phyloP scores from a whole-genome alignment of 2,888 invertebrate genomes.

The Ennomos erosarius region DNA sequence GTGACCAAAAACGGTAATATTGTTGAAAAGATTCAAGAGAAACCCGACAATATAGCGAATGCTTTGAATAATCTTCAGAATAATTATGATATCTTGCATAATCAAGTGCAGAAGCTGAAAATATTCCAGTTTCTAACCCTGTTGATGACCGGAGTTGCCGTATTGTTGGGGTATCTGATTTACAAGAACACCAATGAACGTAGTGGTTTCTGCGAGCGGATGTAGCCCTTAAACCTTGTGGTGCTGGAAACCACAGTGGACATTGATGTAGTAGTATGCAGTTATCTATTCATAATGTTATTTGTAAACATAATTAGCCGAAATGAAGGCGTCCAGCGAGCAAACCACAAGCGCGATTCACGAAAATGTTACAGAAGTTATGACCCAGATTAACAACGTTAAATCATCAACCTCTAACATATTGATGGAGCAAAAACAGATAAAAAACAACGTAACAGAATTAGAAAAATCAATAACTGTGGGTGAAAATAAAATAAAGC shows the following conservation, averaged over 20 bases:
- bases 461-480: too few species aligned
- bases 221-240: slow-evolving; percentile 71
- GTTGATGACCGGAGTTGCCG: slow-evolving; percentile 59
- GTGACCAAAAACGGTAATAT: slow-evolving; percentile 64
- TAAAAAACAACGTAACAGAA: too few species aligned
- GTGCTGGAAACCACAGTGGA: slow-evolving; percentile 62
- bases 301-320: slow-evolving; percentile 53
- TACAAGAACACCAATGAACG: slow-evolving; percentile 61
- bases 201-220: slow-evolving; percentile 65
- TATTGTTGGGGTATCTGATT: slow-evolving; percentile 63
- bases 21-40: slow-evolving; percentile 82
- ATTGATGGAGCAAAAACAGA: too few species aligned
- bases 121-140: slow-evolving; percentile 66
- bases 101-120: slow-evolving; percentile 64
- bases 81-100: slow-evolving; percentile 63
- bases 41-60: slow-evolving; percentile 90
- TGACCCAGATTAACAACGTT: too few species aligned
- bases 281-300: slow-evolving; percentile 48
- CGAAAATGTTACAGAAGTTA: too few species aligned
- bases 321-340: too few species aligned
- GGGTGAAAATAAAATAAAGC: too few species aligned
- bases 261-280: slow-evolving; percentile 43
- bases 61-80: slow-evolving; percentile 81
- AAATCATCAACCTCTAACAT: too few species aligned
- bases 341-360: too few species aligned